Evolutionary conservation across 2,113 vertebrate genomes (phyloP), one percentile per base, ranked within the genome.

Genomic region (Marcusenius ussheri): DNA sequence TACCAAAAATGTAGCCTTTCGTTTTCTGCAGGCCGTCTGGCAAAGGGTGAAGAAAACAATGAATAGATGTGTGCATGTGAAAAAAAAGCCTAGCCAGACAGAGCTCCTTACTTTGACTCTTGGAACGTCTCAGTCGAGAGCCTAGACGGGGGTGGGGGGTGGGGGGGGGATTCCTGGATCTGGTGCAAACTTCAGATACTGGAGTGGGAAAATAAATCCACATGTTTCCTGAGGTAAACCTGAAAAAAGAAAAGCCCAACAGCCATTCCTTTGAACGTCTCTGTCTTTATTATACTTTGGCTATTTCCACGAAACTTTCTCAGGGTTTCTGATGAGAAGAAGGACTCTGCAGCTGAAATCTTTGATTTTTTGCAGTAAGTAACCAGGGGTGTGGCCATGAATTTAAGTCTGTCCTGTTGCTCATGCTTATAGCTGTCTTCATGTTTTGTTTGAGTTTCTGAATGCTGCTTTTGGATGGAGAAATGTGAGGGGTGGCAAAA

Each of bases 191-290:
- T 90, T 91, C 93, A 92, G 93, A 93, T 92, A 93, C 77, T 47
- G 93, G 93, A 94, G 58, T 84, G 89, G 87, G 92, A 92, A 94
- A 93, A 93, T 92, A 92, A 94, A 93, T 93, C 92, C 92, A 94
- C 93, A 95, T 91, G 90, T 92, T 92, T 92, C 91, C 92, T 90
- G 92, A 92, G 91, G 94, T 93, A 90, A 90, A 93, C 92, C 93
- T 92, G 91, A 94, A 93, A 94, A 46, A 88, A 87, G 19, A n/a
- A 88, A 88, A 66, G 6, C 46, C 46, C 53, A 88, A 42, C 88
- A 31, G 92, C 92, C 93, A 93, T 91, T 92, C 89, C 91, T 93
- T 89, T 91, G 46, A 91, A 80, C 42, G 88, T 92, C 42, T 88
- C 89, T 83, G 66, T 92, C 90, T 91, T 94, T 93, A 91, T 88